Evolutionary conservation across 2,113 vertebrate genomes (phyloP), one percentile per base, ranked within the genome.

Genomic region (Empidonax alnorum): DNA sequence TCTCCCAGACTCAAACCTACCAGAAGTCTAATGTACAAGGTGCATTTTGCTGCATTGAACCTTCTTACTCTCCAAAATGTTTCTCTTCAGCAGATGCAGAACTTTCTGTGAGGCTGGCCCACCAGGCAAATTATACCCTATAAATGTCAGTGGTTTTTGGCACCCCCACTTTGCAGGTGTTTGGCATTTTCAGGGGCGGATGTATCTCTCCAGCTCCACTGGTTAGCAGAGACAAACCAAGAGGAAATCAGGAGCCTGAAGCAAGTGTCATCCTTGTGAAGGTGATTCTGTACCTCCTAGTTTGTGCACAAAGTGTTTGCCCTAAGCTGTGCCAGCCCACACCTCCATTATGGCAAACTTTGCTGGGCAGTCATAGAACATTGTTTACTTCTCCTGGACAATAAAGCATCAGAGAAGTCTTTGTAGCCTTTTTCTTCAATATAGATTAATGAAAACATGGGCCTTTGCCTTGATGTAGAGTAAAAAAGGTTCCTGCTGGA

Each of bases 21-120:
- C 13, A 1, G 3, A 65, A 28, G 16, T 21, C n/a, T 75, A 76
- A 65, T 0, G 0, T 15, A 53, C 8, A 58, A 63, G 42, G 7
- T 41, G 9, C 21, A 3, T 73, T 94, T 83, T 73, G 20, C 15
- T 90, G 20, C 22, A 31, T 5, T 11, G 5, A 79, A 49, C 33
- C 55, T 35, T 10, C 24, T 3, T 12, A 24, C 6, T 1, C 4
- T 6, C 9, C 27, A 59, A 33, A 22, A 7, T 31, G 35, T 63
- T 84, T 87, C 19, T 84, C 5, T 22, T 85, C 21, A 86, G 47
- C 33, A 77, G 63, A n/a, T 37, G 33, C 39, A 52, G 47, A 71
- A 14, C 14, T 55, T 30, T 41, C 0, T 2, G 27, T 66, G 33
- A 80, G 44, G 22, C 59, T 90, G 63, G 14, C 39, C 31, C 50